Percentiles rank a stretch among this genome's conserved stretches.
phyloP scores from a whole-genome alignment of 1,140 invertebrate genomes.

The Brachionus manjavacas region DNA sequence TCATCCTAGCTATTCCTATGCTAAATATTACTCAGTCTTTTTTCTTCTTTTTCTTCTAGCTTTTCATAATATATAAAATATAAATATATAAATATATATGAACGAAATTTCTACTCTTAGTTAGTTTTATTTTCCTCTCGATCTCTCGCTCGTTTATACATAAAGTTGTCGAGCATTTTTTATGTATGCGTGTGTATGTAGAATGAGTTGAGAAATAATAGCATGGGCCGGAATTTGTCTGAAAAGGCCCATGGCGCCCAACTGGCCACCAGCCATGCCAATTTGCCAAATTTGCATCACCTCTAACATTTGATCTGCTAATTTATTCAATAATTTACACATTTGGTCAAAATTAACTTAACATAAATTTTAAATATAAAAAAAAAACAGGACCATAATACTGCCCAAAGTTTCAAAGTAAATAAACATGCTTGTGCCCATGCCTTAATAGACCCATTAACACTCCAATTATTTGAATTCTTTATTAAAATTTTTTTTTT shows the following conservation, averaged over 20 bases:
- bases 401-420: too few species aligned
- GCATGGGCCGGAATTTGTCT: background rate
- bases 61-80: background rate
- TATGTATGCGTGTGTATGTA: background rate
- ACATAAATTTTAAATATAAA: background rate
- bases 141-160: background rate
- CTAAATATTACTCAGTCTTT: background rate
- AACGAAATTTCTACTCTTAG: background rate
- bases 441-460: too few species aligned
- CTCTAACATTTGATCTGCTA: background rate
- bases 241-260: background rate
- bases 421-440: too few species aligned
- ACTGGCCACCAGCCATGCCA: background rate
- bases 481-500: too few species aligned
- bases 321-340: background rate
- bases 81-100: background rate
- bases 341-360: background rate
- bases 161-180: background rate
- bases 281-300: background rate
- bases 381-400: too few species aligned
- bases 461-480: too few species aligned
- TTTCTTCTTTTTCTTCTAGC: background rate
- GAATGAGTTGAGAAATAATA: background rate
- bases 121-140: background rate
- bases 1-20: background rate